Percentiles rank a stretch among this genome's conserved stretches.
These are phyloP conservation scores for Calliopsis andreniformis DNA, from an alignment of 1,140 invertebrate genomes.

Conservation along the genomic window DNA sequence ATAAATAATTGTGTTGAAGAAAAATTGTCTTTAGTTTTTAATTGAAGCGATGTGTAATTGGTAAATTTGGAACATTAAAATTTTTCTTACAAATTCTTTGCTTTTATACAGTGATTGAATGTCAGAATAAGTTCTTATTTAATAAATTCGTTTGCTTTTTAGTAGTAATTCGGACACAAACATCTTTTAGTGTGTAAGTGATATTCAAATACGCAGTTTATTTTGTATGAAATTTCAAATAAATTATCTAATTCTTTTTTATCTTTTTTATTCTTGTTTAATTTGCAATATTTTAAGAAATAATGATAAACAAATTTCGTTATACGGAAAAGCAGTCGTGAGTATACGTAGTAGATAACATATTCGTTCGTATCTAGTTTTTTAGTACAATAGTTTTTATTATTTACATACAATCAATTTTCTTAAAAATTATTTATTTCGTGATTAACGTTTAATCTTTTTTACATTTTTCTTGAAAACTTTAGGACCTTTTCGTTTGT, in stretches of 20 bases:
- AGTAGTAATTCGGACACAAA: slow-evolving; percentile 5
- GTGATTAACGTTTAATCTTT: slow-evolving; percentile 59
- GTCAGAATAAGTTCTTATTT: neutral
- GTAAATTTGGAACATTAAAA: neutral
- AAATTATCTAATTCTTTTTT: too few relatives aligned
- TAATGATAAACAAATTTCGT: too few relatives aligned
- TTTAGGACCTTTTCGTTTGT: slow-evolving; percentile 54
- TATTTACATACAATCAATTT: neutral
- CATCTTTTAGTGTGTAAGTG: slow-evolving; percentile 23
- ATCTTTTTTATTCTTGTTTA: too few relatives aligned
- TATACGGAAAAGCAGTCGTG: too few relatives aligned
- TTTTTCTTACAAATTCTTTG: too few relatives aligned
- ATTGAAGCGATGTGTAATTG: slow-evolving; percentile 1
- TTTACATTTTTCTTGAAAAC: slow-evolving; percentile 58
- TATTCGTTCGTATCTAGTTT: too few relatives aligned
- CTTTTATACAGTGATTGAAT: too few relatives aligned
- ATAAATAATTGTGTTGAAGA: neutral
- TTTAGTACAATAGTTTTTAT: slow-evolving; percentile 7
- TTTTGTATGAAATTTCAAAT: neutral
- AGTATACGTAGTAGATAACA: too few relatives aligned
- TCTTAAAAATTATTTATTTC: slow-evolving; percentile 35
- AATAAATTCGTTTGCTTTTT: neutral
- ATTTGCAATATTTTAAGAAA: too few relatives aligned
- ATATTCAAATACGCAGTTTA: neutral
- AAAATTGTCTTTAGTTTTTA: neutral